Percentiles rank a stretch among this genome's conserved stretches.
phyloP scores from a whole-genome alignment of 2,888 invertebrate species.

The Apodemia duryi region DNA sequence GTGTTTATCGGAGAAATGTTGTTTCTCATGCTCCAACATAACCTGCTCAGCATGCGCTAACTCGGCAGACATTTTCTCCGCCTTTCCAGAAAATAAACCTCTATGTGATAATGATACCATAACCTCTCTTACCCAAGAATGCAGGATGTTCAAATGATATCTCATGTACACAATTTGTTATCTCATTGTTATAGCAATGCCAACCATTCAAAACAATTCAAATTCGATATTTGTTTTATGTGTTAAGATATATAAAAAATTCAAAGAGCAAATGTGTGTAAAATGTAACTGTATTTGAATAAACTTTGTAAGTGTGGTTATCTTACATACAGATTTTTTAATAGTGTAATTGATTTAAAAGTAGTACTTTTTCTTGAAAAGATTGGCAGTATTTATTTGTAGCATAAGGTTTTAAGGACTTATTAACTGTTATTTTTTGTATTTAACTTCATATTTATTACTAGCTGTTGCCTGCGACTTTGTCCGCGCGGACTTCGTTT shows the following conservation, averaged over 20 bases:
- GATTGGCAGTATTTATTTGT: too few relatives aligned
- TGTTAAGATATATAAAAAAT: neutral
- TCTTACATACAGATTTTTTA: too few relatives aligned
- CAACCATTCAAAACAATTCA: neutral
- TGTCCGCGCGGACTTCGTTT: too few relatives aligned
- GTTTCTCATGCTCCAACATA: constrained; percentile 74
- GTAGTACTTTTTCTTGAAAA: too few relatives aligned
- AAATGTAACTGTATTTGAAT: too few relatives aligned
- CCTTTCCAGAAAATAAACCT: constrained; percentile 76
- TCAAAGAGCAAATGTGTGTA: too few relatives aligned
- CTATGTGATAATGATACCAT: constrained; percentile 52
- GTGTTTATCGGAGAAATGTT: constrained; percentile 58
- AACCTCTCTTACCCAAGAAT: constrained; percentile 37
- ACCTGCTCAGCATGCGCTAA: constrained; percentile 76
- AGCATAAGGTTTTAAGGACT: too few relatives aligned
- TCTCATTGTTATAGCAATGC: neutral
- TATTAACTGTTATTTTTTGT: too few relatives aligned
- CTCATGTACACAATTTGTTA: neutral
- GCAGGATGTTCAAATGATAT: constrained; percentile 48
- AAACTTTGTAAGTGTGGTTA: too few relatives aligned
- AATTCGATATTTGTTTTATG: neutral
- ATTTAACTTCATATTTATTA: too few relatives aligned
- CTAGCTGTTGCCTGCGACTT: too few relatives aligned
- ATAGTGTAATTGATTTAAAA: too few relatives aligned
- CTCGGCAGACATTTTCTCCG: constrained; percentile 73